Conservation (phyloP, 2,888 invertebrate genomes). For the Drosophila atripex region DNA sequence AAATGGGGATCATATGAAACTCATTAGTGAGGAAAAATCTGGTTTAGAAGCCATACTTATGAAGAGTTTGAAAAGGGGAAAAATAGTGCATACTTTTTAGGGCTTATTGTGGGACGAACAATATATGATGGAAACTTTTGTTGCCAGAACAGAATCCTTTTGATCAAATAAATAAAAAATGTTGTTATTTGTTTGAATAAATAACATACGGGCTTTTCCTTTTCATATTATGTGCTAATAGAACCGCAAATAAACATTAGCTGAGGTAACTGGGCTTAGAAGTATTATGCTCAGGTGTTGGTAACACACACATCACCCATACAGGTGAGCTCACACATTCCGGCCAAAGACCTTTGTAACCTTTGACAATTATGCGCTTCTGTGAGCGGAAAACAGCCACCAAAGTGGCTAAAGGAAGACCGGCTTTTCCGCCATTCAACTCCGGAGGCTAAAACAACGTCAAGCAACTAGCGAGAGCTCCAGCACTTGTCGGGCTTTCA, state of each 20-base stretch:
- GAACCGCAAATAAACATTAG: not conserved
- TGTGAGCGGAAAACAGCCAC: slow-evolving; percentile 56
- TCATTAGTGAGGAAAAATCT: not conserved
- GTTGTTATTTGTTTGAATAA: not conserved
- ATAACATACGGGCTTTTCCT: not conserved
- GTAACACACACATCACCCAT: slow-evolving; percentile 16
- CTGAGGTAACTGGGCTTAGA: slow-evolving; percentile 36
- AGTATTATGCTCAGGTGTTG: slow-evolving; percentile 65
- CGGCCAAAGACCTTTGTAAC: slow-evolving; percentile 30
- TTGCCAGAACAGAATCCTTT: too few relatives aligned
- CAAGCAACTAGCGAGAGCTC: slow-evolving; percentile 63
- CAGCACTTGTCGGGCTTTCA: slow-evolving; percentile 72
- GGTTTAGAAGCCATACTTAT: not conserved
- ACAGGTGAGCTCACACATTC: slow-evolving; percentile 19
- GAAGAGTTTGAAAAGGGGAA: not conserved
- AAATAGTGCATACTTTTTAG: not conserved
- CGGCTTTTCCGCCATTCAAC: slow-evolving; percentile 40
- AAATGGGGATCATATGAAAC: slow-evolving; percentile 7
- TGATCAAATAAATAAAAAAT: too few relatives aligned
- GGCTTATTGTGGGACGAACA: not conserved
- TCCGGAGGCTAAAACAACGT: slow-evolving; percentile 13
- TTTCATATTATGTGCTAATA: slow-evolving; percentile 4
- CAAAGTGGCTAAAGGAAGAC: slow-evolving; percentile 10
- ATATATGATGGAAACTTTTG: not conserved
- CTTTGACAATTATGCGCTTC: slow-evolving; percentile 66